These are phyloP conservation scores for Pedetes capensis DNA, from an alignment of 2,113 vertebrate genomes.

Conservation along the genomic window DNA sequence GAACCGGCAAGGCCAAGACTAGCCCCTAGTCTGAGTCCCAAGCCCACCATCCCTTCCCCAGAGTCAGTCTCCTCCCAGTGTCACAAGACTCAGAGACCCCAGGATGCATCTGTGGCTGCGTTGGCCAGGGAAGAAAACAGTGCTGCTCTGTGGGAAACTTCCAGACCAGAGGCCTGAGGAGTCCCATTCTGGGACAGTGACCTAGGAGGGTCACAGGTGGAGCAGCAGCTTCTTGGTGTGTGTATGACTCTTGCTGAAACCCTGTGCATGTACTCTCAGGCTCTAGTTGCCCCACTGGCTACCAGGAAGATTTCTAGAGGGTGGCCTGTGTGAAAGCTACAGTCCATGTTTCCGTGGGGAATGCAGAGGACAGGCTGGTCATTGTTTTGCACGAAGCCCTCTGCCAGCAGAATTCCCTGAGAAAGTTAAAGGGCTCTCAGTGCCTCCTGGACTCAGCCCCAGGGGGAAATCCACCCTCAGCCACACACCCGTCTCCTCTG, in stretches of 20 bases:
- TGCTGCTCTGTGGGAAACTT: neutral
- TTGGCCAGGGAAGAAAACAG: neutral
- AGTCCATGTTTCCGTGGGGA: neutral
- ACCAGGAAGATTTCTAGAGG: neutral
- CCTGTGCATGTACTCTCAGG: neutral
- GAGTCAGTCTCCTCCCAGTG: neutral
- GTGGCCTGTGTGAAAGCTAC: neutral
- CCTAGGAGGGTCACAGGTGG: neutral
- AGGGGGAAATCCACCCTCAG: constrained; percentile 53
- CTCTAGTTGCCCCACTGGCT: neutral
- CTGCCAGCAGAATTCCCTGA: constrained; percentile 54
- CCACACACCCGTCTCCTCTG: neutral
- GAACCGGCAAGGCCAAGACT: neutral
- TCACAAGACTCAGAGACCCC: neutral
- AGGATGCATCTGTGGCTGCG: neutral
- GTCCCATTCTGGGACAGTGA: neutral
- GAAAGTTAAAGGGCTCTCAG: neutral
- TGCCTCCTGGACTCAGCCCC: neutral
- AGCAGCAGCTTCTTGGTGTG: neutral
- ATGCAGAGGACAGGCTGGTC: constrained; percentile 34
- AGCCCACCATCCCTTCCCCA: neutral
- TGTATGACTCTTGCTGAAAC: neutral
- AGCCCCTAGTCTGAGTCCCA: neutral
- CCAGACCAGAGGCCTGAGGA: neutral
- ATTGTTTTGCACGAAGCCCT: constrained; percentile 49